Evolutionary conservation across 2,888 invertebrate species (phyloP), one percentile per base, ranked within the genome.

Genomic region (Malachius bipustulatus): DNA sequence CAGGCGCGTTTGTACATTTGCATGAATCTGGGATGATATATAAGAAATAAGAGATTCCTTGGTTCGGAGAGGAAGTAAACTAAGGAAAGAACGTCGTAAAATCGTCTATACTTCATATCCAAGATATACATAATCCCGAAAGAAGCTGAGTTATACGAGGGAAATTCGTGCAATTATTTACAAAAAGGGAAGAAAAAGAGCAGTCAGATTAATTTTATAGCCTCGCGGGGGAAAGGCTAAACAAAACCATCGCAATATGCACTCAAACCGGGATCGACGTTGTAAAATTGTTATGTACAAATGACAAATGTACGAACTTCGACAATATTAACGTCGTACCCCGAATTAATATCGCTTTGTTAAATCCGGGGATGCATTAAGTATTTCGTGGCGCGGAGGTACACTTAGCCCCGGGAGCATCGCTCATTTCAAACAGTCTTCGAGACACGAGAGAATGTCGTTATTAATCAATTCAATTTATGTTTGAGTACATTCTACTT

Each of bases 271-370:
- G 10, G 10, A 6, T 31, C 31, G 4, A 8, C 14, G 10, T 11
- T 14, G 15, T 11, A 11, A 31, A 31, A 31, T 31, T 31, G 13
- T 31, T 14, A 31, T 31, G 31, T 15, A 31, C 30, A 10, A 31
- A 34, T 34, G 34, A 34, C 34, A 34, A 34, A 34, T 34, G 34
- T n/a, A n/a, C 10, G 15, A 34, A 34, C 31, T 34, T 34, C 34
- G 34, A 34, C 34, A 34, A 34, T 34, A 12, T 34, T 32, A 34
- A 31, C 29, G 34, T 34, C 34, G 4, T 29, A 6, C 9, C 31
- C 10, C 10, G 31, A 34, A 34, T 34, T 34, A 34, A 34, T 34
- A 31, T 34, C 4, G 34, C 34, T 34, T 32, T 30, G 34, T 34
- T 34, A 34, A 34, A 34, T 32, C 29, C 34, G 29, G 29, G 11